Evolutionary conservation across 2,888 invertebrate species (phyloP).

Genomic region (Hypena proboscidalis): DNA sequence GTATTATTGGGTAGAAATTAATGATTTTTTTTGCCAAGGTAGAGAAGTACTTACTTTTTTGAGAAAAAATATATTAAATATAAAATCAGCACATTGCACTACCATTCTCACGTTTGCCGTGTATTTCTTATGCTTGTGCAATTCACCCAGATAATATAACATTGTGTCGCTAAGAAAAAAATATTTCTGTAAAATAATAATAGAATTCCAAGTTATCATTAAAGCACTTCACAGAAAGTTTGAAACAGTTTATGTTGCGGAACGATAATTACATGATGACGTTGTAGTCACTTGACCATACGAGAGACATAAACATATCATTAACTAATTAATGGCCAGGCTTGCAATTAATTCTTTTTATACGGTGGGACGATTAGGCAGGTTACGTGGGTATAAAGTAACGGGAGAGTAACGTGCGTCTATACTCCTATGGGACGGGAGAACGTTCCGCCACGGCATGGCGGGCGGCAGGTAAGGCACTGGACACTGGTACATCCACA

Average conservation of each 20-base stretch:
- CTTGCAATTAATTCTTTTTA: constrained; percentile 30
- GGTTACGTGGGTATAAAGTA: constrained; percentile 26
- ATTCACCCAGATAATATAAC: too few species aligned
- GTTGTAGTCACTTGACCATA: not conserved
- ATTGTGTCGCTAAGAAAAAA: too few species aligned
- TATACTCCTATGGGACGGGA: constrained; percentile 52
- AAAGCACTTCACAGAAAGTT: not conserved
- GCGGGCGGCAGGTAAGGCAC: constrained; percentile 53
- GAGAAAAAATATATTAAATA: too few species aligned
- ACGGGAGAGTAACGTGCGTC: constrained; percentile 54
- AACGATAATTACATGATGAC: constrained; percentile 3
- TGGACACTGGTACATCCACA: constrained; percentile 62
- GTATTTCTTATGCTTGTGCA: too few species aligned
- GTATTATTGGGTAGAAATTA: too few species aligned
- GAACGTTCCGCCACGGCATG: constrained; percentile 45
- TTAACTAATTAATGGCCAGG: constrained; percentile 10
- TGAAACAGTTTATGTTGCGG: constrained; percentile 10
- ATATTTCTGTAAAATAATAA: too few species aligned
- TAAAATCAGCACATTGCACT: too few species aligned
- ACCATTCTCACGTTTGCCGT: too few species aligned
- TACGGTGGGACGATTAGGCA: constrained; percentile 20
- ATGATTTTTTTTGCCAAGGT: too few species aligned
- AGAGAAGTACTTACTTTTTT: too few species aligned
- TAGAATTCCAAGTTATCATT: too few species aligned
- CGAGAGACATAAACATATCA: not conserved